Conservation (phyloP, 1,140 invertebrate genomes). For the Thaumatotibia leucotreta region DNA sequence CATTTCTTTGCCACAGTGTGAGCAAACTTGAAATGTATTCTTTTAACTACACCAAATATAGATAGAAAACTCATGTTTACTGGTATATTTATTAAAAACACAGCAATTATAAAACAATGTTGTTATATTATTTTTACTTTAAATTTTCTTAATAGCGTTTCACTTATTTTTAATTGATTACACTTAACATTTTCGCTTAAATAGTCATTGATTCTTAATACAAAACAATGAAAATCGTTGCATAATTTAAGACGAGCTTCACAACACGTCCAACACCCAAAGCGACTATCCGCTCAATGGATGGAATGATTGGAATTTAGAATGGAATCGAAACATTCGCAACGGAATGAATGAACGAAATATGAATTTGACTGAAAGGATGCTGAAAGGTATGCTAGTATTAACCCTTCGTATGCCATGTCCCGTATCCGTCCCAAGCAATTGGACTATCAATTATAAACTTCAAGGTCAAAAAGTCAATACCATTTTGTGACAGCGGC, state of each 20-base stretch:
- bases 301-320: too few relatives aligned
- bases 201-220: not conserved
- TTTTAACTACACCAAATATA: constrained; percentile 35
- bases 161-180: not conserved
- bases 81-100: not conserved
- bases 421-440: too few relatives aligned
- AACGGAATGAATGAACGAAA: too few relatives aligned
- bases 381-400: too few relatives aligned
- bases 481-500: too few relatives aligned
- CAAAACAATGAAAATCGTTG: constrained; percentile 29
- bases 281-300: not conserved
- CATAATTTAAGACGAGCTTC: constrained; percentile 32
- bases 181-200: not conserved
- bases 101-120: not conserved
- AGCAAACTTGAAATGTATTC: constrained; percentile 40
- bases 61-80: constrained; percentile 15
- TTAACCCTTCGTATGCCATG: too few relatives aligned
- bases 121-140: not conserved
- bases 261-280: not conserved
- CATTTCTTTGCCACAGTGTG: constrained; percentile 30
- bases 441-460: too few relatives aligned
- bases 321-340: too few relatives aligned
- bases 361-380: too few relatives aligned
- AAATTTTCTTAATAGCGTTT: not conserved
- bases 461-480: too few relatives aligned